phyloP scores from a whole-genome alignment of 2,113 vertebrate species.

The Menura novaehollandiae region DNA sequence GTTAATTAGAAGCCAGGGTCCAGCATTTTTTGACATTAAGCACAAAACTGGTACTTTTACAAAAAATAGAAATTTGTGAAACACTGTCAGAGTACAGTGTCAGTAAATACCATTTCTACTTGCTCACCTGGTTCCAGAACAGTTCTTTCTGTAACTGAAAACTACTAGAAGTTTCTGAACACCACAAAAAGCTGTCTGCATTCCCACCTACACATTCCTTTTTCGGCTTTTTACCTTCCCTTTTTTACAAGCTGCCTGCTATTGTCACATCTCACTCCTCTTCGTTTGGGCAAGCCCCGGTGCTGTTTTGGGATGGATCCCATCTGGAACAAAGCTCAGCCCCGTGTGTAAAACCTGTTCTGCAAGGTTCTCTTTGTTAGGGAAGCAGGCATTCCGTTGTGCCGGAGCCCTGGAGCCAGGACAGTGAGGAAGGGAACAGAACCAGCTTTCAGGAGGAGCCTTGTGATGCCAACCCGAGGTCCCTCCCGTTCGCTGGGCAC shows the following conservation, averaged over 20 bases:
- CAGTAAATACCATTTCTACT: background rate
- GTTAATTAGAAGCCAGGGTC: background rate
- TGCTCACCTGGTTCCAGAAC: background rate
- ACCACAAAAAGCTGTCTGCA: background rate
- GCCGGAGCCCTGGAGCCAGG: background rate
- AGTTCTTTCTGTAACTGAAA: background rate
- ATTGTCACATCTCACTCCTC: slow-evolving; percentile 5
- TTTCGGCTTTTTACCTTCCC: background rate
- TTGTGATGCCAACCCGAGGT: background rate
- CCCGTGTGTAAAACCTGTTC: slow-evolving; percentile 65
- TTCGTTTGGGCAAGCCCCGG: slow-evolving; percentile 73
- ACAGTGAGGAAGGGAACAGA: background rate
- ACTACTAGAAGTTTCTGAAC: background rate
- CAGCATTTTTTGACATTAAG: background rate
- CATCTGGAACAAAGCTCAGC: slow-evolving; percentile 88
- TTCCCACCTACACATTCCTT: background rate
- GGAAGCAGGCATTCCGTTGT: background rate
- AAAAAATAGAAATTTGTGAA: background rate
- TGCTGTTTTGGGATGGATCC: slow-evolving; percentile 83
- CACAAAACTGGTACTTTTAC: background rate
- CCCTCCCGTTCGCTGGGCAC: background rate
- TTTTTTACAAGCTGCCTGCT: background rate
- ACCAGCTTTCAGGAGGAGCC: background rate
- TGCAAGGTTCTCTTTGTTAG: background rate
- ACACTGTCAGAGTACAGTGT: background rate